Conservation (phyloP, 2,888 invertebrate species). For the Drosophila tanythrix region DNA sequence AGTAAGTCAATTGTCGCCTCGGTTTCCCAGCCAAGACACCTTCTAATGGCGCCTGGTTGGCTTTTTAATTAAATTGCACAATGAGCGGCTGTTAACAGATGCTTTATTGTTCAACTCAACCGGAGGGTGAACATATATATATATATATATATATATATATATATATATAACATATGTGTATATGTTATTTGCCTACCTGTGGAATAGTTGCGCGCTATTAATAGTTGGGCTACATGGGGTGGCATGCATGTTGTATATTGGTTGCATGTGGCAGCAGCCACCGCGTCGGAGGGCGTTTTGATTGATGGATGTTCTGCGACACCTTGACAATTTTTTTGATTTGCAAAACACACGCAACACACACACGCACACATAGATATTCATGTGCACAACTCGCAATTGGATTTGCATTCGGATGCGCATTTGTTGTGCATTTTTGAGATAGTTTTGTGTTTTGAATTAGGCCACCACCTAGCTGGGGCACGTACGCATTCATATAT, state of each 20-base stretch:
- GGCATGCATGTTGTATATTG: background rate
- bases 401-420: background rate
- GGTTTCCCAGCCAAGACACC: conserved; percentile 31
- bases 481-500: background rate
- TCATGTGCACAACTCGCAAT: background rate
- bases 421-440: conserved; percentile 28
- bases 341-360: conserved; percentile 23
- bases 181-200: conserved; percentile 16
- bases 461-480: background rate
- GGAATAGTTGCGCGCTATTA: conserved; percentile 28
- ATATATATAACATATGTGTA: background rate
- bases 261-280: conserved; percentile 1
- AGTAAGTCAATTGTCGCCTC: conserved; percentile 45
- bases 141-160: conserved; percentile 2
- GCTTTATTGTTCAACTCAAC: conserved; percentile 44
- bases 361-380: background rate
- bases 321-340: conserved; percentile 68
- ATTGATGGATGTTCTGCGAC: conserved; percentile 63
- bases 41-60: conserved; percentile 21
- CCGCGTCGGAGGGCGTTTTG: conserved; percentile 33
- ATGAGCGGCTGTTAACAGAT: conserved; percentile 45
- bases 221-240: conserved; percentile 21
- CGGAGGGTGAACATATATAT: conserved; percentile 3
- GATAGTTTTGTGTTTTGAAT: background rate
- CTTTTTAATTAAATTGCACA: conserved; percentile 59